phyloP scores from a whole-genome alignment of 2,888 invertebrate species.

The Pandemis heparana region DNA sequence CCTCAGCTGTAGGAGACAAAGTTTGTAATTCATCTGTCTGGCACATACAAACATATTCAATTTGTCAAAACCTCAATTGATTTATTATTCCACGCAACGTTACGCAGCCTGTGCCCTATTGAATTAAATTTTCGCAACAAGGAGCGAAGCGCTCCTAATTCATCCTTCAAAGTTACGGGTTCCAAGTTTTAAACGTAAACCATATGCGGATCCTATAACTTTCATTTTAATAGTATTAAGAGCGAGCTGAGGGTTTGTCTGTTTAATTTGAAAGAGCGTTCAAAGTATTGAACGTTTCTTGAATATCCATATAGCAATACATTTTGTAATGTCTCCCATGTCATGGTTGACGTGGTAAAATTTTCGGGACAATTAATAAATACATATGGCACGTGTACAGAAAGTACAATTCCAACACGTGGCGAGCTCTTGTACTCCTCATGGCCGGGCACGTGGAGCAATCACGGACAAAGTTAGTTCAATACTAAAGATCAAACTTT shows the following conservation, averaged over 20 bases:
- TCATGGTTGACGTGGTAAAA: background rate
- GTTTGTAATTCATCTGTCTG: conserved; percentile 40
- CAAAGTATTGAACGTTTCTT: background rate
- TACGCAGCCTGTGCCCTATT: conserved; percentile 33
- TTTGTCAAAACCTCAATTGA: conserved; percentile 42
- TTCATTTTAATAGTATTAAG: conserved; percentile 29
- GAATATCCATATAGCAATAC: background rate
- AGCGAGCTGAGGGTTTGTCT: conserved; percentile 14
- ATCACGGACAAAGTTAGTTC: background rate
- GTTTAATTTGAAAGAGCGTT: background rate
- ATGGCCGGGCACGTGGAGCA: background rate
- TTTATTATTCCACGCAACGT: conserved; percentile 39
- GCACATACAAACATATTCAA: conserved; percentile 41
- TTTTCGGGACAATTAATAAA: background rate
- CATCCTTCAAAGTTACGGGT: conserved; percentile 35
- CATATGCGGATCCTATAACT: conserved; percentile 31
- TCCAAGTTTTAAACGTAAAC: conserved; percentile 36
- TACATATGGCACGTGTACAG: background rate
- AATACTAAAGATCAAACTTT: too few species aligned
- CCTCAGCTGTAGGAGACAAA: conserved; percentile 28
- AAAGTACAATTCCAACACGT: background rate
- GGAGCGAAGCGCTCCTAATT: conserved; percentile 34
- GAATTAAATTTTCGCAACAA: conserved; percentile 40
- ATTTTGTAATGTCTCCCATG: background rate
- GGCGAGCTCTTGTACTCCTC: background rate